phyloP scores from a whole-genome alignment of 2,797 vertebrate species.

The Scolopax bukidnonensis region DNA sequence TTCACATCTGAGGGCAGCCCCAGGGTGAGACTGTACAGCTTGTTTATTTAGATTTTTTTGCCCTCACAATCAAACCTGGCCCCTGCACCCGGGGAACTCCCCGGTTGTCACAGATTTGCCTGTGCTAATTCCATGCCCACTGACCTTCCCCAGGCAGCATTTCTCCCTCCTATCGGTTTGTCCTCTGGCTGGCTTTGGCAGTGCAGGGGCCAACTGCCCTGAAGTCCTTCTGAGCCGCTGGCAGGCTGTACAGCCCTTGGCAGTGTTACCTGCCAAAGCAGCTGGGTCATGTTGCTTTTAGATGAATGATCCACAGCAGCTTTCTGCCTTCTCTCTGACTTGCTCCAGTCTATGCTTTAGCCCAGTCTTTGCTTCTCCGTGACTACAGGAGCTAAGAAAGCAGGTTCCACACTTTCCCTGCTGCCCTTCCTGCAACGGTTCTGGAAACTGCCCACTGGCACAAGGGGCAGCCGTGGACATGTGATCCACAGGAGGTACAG shows the following conservation, averaged over 20 bases:
- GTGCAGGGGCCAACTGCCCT: constrained; percentile 50
- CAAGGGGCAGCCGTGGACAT: not conserved
- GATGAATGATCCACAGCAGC: not conserved
- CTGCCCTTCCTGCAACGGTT: not conserved
- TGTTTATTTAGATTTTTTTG: not conserved
- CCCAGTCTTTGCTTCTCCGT: rapidly evolving
- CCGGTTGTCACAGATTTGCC: not conserved
- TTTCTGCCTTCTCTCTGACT: not conserved
- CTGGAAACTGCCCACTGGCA: not conserved
- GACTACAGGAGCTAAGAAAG: not conserved
- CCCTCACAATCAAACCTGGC: not conserved
- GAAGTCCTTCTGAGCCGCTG: not conserved
- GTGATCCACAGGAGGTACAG: not conserved
- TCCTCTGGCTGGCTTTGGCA: constrained; percentile 17
- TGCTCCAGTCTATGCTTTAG: not conserved
- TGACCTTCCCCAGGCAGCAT: not conserved
- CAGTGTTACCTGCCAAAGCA: not conserved
- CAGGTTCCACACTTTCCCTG: not conserved
- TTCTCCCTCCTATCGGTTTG: not conserved
- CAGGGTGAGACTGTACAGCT: not conserved
- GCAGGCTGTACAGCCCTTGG: not conserved
- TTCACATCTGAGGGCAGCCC: not conserved
- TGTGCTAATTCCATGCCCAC: not conserved
- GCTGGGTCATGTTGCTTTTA: not conserved
- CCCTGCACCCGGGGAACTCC: not conserved